Conservation (phyloP, 2,113 vertebrate genomes). For the Smithornis capensis region DNA sequence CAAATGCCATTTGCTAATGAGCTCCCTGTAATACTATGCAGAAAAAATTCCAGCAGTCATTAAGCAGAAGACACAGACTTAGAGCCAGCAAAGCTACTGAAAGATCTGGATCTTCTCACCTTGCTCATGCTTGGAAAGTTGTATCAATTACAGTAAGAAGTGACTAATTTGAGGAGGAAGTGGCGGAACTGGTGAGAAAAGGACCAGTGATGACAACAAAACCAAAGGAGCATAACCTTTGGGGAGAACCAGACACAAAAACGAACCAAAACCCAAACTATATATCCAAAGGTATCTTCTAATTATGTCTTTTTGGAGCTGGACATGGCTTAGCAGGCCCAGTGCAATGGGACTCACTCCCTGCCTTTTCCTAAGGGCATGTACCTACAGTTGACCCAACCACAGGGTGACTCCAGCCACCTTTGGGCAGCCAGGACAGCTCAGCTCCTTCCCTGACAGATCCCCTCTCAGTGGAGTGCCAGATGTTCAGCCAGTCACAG, state of each 20-base stretch:
- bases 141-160: neutral
- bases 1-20: slow-evolving; percentile 23
- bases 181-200: neutral
- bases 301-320: neutral
- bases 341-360: neutral
- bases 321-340: neutral
- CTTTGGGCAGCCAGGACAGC: neutral
- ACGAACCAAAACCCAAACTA: fast-evolving
- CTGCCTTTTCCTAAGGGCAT: neutral
- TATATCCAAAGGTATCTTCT: neutral
- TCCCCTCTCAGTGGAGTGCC: neutral
- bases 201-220: neutral
- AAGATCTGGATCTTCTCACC: neutral
- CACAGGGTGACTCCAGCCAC: neutral
- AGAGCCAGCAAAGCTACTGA: neutral
- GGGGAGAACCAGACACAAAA: neutral
- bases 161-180: neutral
- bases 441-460: neutral
- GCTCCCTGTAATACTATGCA: neutral
- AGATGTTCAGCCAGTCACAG: neutral
- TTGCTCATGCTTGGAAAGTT: neutral
- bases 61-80: neutral
- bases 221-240: neutral
- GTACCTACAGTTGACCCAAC: neutral
- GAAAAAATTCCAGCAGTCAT: neutral